These are phyloP conservation scores for Ophioninae sp. DNA, from an alignment of 2,888 invertebrate species.

Conservation along the genomic window DNA sequence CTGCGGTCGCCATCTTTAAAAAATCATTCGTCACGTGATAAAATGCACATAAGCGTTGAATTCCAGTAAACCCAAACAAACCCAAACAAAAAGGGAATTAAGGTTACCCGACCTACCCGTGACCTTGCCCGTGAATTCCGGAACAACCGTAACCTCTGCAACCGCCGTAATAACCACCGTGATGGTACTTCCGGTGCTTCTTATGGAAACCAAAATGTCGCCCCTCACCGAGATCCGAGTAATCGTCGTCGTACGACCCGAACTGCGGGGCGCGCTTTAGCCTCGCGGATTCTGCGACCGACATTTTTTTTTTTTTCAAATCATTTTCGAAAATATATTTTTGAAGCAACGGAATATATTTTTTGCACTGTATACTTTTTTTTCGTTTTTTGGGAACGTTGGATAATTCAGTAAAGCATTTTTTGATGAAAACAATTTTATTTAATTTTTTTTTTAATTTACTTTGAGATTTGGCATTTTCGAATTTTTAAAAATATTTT, in stretches of 20 bases:
- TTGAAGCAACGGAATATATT: background rate
- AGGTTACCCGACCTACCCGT: slow-evolving; percentile 57
- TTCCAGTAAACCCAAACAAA: too few relatives aligned
- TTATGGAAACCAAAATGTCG: slow-evolving; percentile 61
- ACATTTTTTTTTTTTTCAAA: background rate
- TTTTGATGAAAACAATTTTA: too few relatives aligned
- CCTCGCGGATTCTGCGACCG: slow-evolving; percentile 9
- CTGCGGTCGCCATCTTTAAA: slow-evolving; percentile 59
- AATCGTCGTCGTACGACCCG: slow-evolving; percentile 61
- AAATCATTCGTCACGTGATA: background rate
- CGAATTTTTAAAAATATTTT: too few relatives aligned
- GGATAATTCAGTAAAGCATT: too few relatives aligned
- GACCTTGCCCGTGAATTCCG: slow-evolving; percentile 60
- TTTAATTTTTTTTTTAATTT: too few relatives aligned
- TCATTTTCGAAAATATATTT: background rate
- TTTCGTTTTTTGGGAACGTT: background rate
- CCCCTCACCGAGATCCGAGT: slow-evolving; percentile 57
- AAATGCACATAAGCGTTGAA: too few relatives aligned
- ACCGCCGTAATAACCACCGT: slow-evolving; percentile 60
- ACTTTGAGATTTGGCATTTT: too few relatives aligned
- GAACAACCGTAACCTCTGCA: slow-evolving; percentile 63
- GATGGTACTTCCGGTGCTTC: slow-evolving; percentile 53
- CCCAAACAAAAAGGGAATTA: background rate
- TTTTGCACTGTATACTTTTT: background rate
- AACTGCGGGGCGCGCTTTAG: slow-evolving; percentile 20